Evolutionary conservation across 2,113 vertebrate species (phyloP), one percentile per base, ranked within the genome.

Genomic region (Oenanthe oenanthe): DNA sequence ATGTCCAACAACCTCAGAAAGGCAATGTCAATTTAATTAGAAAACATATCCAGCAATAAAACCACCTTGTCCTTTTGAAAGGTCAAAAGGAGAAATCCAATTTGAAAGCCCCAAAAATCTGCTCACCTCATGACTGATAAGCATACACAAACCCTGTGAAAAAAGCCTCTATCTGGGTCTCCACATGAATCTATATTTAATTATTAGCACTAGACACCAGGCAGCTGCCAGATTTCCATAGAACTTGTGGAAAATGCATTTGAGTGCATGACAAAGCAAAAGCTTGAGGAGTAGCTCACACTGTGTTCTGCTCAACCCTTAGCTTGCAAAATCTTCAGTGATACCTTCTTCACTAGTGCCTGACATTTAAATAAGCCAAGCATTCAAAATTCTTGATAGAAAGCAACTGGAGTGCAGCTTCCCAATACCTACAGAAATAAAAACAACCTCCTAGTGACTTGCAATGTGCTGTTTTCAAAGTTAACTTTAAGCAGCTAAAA

Each of bases 21-120:
- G 21, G 26, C 47, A 73, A 42, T 32, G 48, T 43, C 74, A 74
- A 77, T 80, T 94, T 80, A 85, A 95, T 71, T 80, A 88, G 40
- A 94, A 92, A 83, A 93, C 61, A 63, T 6, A 93, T 74, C 78
- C 48, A 67, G 91, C 71, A 90, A 80, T 76, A 74, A 88, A 94
- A 74, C 36, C 66, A 77, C 34, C 48, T 9, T 66, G 48, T 84
- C 65, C 57, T 96, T 76, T 78, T 36, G 22, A 81, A 91, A 87
- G 79, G 88, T 75, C 79, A 93, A 40, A 77, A 88, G 24, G 36
- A 94, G 32, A 95, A 90, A 73, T 38, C 13, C 8, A 67, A 26
- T 10, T 71, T 57, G 62, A 85, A 81, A 76, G 63, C 79, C 66
- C 18, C 32, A 28, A 40, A 22, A 50, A 81, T 47, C 84, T 75